Evolutionary conservation across 2,113 vertebrate genomes (phyloP).

Genomic region (Macaca nemestrina): DNA sequence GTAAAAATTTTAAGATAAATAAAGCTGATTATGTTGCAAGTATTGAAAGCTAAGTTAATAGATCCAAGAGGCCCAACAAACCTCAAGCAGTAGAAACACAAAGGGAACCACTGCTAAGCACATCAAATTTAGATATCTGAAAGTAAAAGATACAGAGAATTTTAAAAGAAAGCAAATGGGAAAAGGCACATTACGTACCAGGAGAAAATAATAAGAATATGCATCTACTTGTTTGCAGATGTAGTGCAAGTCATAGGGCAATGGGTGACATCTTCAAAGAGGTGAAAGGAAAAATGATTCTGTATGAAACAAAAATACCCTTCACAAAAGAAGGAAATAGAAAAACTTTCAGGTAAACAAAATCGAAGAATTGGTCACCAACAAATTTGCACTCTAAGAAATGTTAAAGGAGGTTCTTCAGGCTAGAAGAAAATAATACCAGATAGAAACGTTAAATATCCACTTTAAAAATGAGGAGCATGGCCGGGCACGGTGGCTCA

Average conservation of each 20-base stretch:
- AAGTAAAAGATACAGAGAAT: not conserved
- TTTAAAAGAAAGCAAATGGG: not conserved
- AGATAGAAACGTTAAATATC: not conserved
- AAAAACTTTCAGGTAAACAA: not conserved
- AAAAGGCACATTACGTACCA: not conserved
- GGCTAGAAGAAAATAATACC: not conserved
- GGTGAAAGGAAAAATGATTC: not conserved
- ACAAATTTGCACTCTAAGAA: not conserved
- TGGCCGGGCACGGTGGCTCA: no score
- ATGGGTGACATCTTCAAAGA: not conserved
- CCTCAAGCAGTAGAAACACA: not conserved
- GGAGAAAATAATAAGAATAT: not conserved
- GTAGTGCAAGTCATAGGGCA: not conserved
- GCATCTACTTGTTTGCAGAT: not conserved
- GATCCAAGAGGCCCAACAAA: not conserved
- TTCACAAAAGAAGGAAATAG: not conserved
- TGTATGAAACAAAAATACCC: not conserved
- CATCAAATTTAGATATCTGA: not conserved
- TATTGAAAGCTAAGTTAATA: slow-evolving; percentile 17
- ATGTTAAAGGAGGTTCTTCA: not conserved
- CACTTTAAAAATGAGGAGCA: not conserved
- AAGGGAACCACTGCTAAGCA: not conserved
- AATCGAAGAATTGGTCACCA: not conserved
- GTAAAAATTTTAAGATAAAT: not conserved
- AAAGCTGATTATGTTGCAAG: not conserved